Conservation (phyloP, 1,140 invertebrate species). For the Zaprionus kolodkinae region DNA sequence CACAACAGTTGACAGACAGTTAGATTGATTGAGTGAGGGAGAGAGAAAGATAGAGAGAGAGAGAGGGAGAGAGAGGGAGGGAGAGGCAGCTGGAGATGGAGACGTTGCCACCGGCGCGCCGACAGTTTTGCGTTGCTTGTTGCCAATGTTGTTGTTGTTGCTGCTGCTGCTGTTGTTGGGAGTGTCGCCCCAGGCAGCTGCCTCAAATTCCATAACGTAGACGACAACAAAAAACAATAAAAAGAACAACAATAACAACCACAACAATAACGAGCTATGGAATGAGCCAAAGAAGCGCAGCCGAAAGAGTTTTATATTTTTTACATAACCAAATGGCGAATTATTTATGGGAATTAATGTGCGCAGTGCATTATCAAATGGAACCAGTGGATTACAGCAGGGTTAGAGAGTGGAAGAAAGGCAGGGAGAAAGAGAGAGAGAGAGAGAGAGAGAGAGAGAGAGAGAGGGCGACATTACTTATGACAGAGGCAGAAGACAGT, state of each 20-base stretch:
- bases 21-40: background rate
- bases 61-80: no score
- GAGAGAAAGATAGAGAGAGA: no score
- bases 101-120: slow-evolving; percentile 32
- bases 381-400: slow-evolving; percentile 30
- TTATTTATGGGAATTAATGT: slow-evolving; percentile 71
- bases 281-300: slow-evolving; percentile 15
- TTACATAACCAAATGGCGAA: slow-evolving; percentile 68
- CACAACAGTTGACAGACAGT: slow-evolving; percentile 7
- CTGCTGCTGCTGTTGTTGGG: slow-evolving; percentile 41
- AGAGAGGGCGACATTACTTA: background rate
- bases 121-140: slow-evolving; percentile 29
- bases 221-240: slow-evolving; percentile 37
- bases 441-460: background rate
- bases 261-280: slow-evolving; percentile 12
- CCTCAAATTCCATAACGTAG: slow-evolving; percentile 69
- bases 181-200: slow-evolving; percentile 70
- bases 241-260: slow-evolving; percentile 14
- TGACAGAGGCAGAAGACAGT: slow-evolving; percentile 19
- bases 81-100: slow-evolving; percentile 29
- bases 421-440: background rate
- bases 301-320: slow-evolving; percentile 57
- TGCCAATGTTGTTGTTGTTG: slow-evolving; percentile 14
- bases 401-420: background rate
- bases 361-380: slow-evolving; percentile 68